Evolutionary conservation across 2,797 vertebrate species (phyloP).

Genomic region (Erithacus rubecula): DNA sequence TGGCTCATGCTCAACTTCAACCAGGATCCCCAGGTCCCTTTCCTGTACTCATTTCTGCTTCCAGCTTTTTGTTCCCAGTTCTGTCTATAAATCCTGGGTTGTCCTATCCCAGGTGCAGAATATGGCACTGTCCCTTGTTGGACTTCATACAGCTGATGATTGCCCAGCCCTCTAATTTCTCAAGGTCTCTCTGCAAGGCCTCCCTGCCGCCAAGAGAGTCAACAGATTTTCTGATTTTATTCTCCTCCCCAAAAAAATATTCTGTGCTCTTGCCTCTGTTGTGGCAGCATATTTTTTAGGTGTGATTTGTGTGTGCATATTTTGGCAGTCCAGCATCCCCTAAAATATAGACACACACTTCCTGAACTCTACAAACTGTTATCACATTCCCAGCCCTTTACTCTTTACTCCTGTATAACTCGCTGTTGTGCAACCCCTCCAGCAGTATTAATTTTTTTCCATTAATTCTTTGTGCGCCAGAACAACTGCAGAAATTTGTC

Average conservation of each 20-base stretch:
- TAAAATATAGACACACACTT: background rate
- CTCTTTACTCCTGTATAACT: background rate
- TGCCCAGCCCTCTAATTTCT: background rate
- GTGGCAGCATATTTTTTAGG: background rate
- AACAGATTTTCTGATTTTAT: background rate
- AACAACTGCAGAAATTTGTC: background rate
- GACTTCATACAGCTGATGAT: background rate
- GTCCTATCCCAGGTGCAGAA: background rate
- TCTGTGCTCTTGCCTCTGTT: background rate
- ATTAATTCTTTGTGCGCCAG: background rate
- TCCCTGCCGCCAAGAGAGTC: background rate
- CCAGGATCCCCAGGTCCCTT: rapidly evolving
- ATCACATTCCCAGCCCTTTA: background rate
- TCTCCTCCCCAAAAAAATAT: background rate
- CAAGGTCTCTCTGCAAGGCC: background rate
- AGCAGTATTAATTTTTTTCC: background rate
- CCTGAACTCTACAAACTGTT: background rate
- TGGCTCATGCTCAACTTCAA: rapidly evolving
- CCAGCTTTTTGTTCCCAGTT: background rate
- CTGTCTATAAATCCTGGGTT: too few relatives aligned
- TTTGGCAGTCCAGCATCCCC: background rate
- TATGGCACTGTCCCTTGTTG: background rate
- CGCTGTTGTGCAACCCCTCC: background rate
- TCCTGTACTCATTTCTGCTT: background rate
- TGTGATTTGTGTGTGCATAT: background rate